Evolutionary conservation across 2,888 invertebrate genomes (phyloP).

Genomic region (Oegoconia quadripuncta): DNA sequence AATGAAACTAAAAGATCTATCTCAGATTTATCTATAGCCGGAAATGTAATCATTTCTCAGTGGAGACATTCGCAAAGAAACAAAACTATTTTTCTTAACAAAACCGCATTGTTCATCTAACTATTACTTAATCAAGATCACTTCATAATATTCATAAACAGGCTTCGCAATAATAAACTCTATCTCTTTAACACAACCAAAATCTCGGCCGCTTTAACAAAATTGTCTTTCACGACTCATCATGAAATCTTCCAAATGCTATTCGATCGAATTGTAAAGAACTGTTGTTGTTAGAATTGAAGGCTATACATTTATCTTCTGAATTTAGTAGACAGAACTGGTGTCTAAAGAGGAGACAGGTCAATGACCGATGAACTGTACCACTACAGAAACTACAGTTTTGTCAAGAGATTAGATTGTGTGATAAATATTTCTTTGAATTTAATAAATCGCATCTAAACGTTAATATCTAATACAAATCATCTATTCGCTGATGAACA

Average conservation of each 20-base stretch:
- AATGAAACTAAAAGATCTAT: too few relatives aligned
- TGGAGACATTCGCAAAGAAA: conserved; percentile 15
- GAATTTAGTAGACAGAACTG: background rate
- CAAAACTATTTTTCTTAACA: conserved; percentile 15
- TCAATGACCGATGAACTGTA: background rate
- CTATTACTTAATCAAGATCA: conserved; percentile 13
- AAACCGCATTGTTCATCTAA: conserved; percentile 13
- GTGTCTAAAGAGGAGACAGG: background rate
- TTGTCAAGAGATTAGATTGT: background rate
- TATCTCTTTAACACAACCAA: too few relatives aligned
- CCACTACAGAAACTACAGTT: background rate
- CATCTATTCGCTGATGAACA: too few relatives aligned
- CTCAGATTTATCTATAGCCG: background rate
- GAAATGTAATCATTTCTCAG: conserved; percentile 12
- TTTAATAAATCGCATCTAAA: too few relatives aligned
- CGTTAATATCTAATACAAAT: too few relatives aligned
- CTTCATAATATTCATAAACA: background rate
- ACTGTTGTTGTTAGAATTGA: too few relatives aligned
- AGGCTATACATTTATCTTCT: background rate
- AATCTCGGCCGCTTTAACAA: background rate
- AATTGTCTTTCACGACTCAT: background rate
- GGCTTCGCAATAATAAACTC: background rate
- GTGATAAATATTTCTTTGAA: background rate
- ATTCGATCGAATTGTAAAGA: background rate
- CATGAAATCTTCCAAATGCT: background rate